These are phyloP conservation scores for Amblyteles armatorius DNA, from an alignment of 2,888 invertebrate species.

Conservation along the genomic window DNA sequence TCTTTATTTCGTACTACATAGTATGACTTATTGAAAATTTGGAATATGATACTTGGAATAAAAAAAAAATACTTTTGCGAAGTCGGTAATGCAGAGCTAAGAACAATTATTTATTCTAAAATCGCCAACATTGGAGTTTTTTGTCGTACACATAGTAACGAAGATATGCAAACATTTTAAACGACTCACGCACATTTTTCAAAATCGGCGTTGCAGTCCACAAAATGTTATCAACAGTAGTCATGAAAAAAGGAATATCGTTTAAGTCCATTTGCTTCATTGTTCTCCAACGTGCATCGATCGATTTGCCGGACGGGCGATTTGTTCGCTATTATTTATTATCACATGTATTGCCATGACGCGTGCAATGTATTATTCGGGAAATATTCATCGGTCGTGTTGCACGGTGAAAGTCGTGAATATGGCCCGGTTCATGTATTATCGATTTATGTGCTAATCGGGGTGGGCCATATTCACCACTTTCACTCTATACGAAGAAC, in stretches of 20 bases:
- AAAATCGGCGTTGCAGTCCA: background rate
- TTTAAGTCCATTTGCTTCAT: background rate
- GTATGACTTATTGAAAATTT: no score
- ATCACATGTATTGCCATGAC: conserved; percentile 14
- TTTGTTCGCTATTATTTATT: conserved; percentile 63
- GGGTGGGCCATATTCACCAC: background rate
- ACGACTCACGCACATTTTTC: background rate
- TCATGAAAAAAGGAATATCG: background rate
- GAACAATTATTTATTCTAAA: no score
- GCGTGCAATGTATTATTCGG: conserved; percentile 46
- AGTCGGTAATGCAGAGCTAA: no score
- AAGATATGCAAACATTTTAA: background rate
- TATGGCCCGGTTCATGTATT: background rate
- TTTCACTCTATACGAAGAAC: background rate
- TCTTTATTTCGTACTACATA: no score
- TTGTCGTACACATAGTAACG: no score
- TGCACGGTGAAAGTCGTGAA: background rate
- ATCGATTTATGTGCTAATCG: background rate
- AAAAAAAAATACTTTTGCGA: no score
- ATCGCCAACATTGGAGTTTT: no score
- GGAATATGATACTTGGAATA: no score
- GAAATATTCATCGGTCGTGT: conserved; percentile 2
- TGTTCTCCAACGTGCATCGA: conserved; percentile 39
- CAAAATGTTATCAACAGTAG: background rate
- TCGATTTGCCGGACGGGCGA: conserved; percentile 58